Conservation (phyloP, 2,113 vertebrate genomes). For the Fulica atra region DNA sequence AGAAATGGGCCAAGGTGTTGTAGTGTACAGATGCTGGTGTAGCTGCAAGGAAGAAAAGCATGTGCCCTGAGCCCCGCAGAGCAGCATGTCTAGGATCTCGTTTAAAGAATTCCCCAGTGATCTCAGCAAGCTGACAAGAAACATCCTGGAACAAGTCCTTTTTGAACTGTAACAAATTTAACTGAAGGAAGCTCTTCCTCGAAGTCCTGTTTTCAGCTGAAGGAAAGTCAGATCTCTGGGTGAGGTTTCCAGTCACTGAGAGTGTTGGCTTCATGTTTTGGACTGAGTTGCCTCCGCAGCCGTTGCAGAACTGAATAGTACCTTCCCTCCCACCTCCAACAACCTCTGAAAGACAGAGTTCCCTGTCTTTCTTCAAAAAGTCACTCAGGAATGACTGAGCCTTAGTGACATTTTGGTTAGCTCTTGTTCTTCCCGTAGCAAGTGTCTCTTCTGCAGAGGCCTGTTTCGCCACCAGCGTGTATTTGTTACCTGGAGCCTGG, state of each 20-base stretch:
- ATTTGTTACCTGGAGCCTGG: neutral
- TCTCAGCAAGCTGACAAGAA: neutral
- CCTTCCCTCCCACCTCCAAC: neutral
- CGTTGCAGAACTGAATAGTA: neutral
- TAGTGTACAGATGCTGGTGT: neutral
- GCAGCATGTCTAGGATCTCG: rapidly evolving
- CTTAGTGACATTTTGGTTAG: neutral
- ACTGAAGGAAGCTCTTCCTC: neutral
- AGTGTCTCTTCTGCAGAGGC: neutral
- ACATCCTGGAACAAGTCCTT: neutral
- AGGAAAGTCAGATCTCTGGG: neutral
- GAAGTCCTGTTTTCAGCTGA: neutral
- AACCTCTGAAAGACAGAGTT: neutral
- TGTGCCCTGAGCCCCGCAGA: neutral
- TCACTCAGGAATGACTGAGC: neutral
- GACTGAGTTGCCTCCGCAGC: neutral
- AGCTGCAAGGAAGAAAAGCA: neutral
- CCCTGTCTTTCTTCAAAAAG: neutral
- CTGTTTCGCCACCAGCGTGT: neutral
- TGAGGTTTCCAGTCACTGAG: neutral
- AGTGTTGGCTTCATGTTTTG: neutral
- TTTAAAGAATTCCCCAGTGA: neutral
- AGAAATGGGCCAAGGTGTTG: neutral
- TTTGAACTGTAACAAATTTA: neutral
- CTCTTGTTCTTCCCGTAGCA: neutral